Conservation (phyloP, 2,888 invertebrate species). For the Schizaphis graminum region DNA sequence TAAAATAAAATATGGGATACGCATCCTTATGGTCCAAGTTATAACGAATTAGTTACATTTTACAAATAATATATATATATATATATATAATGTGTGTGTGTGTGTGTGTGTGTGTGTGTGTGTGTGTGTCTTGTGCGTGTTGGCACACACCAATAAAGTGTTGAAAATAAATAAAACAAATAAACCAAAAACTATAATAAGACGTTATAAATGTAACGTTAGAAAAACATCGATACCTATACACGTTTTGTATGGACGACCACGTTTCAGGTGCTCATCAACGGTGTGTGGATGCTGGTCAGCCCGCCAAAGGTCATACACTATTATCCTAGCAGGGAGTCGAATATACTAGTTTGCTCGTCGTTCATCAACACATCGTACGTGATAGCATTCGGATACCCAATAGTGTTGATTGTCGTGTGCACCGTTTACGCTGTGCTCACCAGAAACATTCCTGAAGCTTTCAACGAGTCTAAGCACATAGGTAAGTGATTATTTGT, state of each 20-base stretch:
- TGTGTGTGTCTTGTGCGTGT: not conserved
- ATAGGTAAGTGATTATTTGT: conserved; percentile 78
- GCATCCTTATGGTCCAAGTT: not conserved
- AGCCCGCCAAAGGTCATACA: conserved; percentile 90
- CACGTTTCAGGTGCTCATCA: conserved; percentile 84
- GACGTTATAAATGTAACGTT: not conserved
- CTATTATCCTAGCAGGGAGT: conserved; percentile 91
- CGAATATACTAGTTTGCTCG: conserved; percentile 93
- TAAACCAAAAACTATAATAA: not conserved
- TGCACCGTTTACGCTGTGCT: conserved; percentile 97
- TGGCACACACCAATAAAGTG: not conserved
- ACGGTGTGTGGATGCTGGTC: conserved; percentile 92
- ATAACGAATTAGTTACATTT: not conserved
- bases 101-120: no score
- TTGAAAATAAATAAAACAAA: not conserved
- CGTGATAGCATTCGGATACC: conserved; percentile 94
- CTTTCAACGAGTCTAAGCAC: conserved; percentile 98
- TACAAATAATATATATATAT: not conserved
- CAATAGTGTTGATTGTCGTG: conserved; percentile 88
- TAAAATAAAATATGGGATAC: not conserved
- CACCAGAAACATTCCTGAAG: conserved; percentile 97
- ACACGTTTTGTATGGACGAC: not conserved
- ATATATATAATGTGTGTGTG: no score
- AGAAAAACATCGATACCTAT: not conserved
- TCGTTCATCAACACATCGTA: conserved; percentile 93